A percentile compares a stretch with the other conserved stretches of the same genome.
These are phyloP conservation scores for Harpegnathos saltator DNA, from an alignment of 1,140 invertebrate genomes.

Conservation along the genomic window DNA sequence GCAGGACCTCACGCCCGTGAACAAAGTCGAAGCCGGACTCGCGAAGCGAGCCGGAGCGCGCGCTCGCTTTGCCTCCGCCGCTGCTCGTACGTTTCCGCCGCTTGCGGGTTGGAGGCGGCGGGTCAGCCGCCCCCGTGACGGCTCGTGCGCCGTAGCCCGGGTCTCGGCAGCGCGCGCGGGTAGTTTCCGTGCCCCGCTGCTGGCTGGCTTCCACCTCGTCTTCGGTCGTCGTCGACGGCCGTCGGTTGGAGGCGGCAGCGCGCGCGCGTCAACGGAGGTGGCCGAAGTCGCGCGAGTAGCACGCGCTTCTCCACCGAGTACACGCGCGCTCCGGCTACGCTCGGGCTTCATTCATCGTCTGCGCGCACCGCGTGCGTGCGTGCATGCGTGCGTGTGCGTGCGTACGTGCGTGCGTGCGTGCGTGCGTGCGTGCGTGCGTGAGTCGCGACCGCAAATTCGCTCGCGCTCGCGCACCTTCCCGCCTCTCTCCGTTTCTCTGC, in stretches of 20 bases:
- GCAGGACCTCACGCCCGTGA: conserved; percentile 23
- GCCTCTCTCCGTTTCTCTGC: conserved; percentile 21
- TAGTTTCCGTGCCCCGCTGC: conserved; percentile 43
- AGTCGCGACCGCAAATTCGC: conserved; percentile 42
- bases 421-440: conserved; percentile 21
- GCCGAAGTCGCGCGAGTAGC: conserved; percentile 60
- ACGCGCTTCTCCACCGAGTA: conserved; percentile 51
- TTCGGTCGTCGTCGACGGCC: conserved; percentile 52
- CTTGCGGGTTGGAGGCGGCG: background rate
- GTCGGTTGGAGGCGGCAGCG: conserved; percentile 27
- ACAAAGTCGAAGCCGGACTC: conserved; percentile 45
- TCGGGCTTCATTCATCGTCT: conserved; percentile 60
- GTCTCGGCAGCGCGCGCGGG: conserved; percentile 60
- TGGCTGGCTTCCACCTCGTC: conserved; percentile 2
- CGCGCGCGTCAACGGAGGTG: conserved; percentile 41
- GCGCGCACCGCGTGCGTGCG: conserved; percentile 12
- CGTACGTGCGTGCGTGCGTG: background rate
- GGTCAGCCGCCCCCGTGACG: conserved; percentile 24
- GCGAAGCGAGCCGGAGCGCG: too few species aligned
- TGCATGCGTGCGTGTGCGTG: conserved; percentile 32
- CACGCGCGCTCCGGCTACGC: conserved; percentile 10
- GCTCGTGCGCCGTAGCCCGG: conserved; percentile 51
- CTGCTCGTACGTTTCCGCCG: conserved; percentile 54
- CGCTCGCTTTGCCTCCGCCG: conserved; percentile 12
- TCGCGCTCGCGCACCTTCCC: conserved; percentile 42